phyloP scores from a whole-genome alignment of 1,140 invertebrate species.

The Zaprionus lachaisei region DNA sequence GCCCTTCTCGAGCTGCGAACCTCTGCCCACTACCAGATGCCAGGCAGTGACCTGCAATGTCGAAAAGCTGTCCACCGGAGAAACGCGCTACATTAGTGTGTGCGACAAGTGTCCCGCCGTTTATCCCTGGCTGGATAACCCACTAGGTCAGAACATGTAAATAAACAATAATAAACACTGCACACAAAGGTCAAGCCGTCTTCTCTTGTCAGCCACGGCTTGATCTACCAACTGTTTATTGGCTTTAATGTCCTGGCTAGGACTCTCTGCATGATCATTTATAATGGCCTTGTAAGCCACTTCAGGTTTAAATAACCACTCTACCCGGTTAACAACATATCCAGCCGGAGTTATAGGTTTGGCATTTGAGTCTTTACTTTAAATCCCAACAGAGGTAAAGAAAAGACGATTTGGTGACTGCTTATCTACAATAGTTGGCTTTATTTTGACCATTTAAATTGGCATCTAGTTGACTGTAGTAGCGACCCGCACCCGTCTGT shows the following conservation, averaged over 20 bases:
- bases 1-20: constrained; percentile 67
- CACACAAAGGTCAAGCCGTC: constrained; percentile 41
- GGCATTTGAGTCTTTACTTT: too few relatives aligned
- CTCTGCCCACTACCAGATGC: constrained; percentile 62
- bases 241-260: background rate
- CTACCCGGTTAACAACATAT: too few relatives aligned
- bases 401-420: too few relatives aligned
- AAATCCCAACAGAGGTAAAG: too few relatives aligned
- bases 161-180: constrained; percentile 26
- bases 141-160: constrained; percentile 70
- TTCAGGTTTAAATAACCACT: too few relatives aligned
- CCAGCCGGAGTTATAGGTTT: too few relatives aligned
- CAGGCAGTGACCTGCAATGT: constrained; percentile 69
- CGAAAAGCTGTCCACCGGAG: constrained; percentile 68
- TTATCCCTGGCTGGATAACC: constrained; percentile 85
- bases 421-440: constrained; percentile 4
- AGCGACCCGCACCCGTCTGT: constrained; percentile 56
- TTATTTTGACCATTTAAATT: background rate
- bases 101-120: constrained; percentile 84
- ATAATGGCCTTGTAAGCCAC: too few relatives aligned
- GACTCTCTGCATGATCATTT: background rate
- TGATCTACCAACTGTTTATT: background rate
- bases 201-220: background rate
- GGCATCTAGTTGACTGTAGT: background rate
- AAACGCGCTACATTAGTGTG: constrained; percentile 84